Conservation (phyloP, 23 tunicate species). For the Trididemnum nubilum region DNA sequence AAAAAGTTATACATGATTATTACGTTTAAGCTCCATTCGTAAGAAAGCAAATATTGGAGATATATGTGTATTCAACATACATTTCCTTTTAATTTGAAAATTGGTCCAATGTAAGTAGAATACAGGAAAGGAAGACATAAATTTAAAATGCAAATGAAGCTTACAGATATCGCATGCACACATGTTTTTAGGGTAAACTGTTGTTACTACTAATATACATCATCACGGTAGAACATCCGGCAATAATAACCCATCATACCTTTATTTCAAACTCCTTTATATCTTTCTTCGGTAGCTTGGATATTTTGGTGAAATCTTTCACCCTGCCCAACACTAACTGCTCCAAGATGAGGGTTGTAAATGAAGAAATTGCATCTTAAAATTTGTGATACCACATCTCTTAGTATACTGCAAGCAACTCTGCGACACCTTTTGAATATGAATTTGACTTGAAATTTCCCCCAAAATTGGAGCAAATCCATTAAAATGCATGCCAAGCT, state of each 20-base stretch:
- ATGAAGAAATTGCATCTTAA: slow-evolving; percentile 25
- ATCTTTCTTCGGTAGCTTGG: slow-evolving; percentile 16
- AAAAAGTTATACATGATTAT: too few relatives aligned
- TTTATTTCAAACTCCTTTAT: slow-evolving; percentile 5
- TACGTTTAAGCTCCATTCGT: too few relatives aligned
- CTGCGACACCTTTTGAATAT: not conserved
- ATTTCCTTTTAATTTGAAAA: too few relatives aligned
- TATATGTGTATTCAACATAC: too few relatives aligned
- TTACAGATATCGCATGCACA: too few relatives aligned
- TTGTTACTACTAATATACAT: not conserved
- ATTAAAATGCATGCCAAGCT: slow-evolving; percentile 21
- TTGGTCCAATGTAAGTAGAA: too few relatives aligned
- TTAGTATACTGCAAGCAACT: slow-evolving; percentile 17
- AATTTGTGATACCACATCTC: not conserved
- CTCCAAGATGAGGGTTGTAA: not conserved
- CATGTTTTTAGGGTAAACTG: too few relatives aligned
- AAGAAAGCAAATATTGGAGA: too few relatives aligned
- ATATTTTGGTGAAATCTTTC: slow-evolving; percentile 20
- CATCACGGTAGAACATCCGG: slow-evolving; percentile 17
- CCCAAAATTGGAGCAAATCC: not conserved
- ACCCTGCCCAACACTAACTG: slow-evolving; percentile 13
- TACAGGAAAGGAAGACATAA: too few relatives aligned
- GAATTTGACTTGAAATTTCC: not conserved
- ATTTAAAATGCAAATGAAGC: too few relatives aligned
- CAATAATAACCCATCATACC: slow-evolving; percentile 12